Evolutionary conservation across 2,797 vertebrate species (phyloP).

Genomic region (Trichosurus vulpecula): DNA sequence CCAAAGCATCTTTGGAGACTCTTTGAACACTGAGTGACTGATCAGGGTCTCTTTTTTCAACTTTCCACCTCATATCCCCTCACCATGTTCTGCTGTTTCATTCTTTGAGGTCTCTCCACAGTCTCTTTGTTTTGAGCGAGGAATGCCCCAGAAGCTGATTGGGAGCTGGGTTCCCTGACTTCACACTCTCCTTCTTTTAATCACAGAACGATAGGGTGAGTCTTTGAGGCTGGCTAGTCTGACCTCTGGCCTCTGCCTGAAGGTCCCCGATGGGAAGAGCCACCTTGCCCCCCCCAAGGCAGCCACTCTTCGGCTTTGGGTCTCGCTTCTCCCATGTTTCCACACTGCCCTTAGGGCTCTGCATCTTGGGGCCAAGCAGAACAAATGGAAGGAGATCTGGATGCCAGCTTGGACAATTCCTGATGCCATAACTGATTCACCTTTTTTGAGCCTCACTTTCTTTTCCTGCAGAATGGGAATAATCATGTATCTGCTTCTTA

Average conservation of each 20-base stretch:
- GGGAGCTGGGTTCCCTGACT: background rate
- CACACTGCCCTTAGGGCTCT: background rate
- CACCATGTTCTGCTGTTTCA: too few relatives aligned
- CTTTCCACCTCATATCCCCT: background rate
- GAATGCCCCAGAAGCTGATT: background rate
- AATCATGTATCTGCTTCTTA: too few relatives aligned
- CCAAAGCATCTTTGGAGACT: background rate
- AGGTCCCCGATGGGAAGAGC: background rate
- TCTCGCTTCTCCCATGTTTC: background rate
- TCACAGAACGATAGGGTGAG: background rate
- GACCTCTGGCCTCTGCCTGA: background rate
- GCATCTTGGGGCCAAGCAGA: background rate
- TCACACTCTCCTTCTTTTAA: background rate
- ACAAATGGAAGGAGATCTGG: background rate
- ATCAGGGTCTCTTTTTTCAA: background rate
- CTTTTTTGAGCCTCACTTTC: background rate
- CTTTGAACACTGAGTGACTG: background rate
- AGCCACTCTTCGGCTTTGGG: too few relatives aligned
- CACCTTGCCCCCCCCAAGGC: background rate
- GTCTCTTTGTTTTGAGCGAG: background rate
- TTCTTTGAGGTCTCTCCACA: background rate
- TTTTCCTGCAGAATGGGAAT: background rate
- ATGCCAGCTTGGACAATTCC: background rate
- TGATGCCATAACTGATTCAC: background rate
- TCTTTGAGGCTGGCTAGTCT: background rate